Evolutionary conservation across 1,140 invertebrate genomes (phyloP).

Genomic region (Conus betulinus): DNA sequence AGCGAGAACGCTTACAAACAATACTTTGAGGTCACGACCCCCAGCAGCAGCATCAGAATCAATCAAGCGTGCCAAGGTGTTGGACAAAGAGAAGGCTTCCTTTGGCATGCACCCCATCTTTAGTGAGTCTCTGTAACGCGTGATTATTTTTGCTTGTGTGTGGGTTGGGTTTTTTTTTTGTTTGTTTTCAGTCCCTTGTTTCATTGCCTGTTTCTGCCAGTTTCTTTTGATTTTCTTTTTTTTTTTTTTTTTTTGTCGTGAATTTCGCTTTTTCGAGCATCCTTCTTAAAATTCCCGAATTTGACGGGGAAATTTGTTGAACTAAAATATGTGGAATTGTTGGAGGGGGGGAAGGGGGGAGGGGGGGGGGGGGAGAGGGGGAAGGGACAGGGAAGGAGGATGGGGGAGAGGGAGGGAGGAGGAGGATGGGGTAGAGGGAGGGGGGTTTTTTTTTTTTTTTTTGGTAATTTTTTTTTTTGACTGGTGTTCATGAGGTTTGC

Average conservation of each 20-base stretch:
- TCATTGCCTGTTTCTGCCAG: too few relatives aligned
- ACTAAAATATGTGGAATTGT: too few relatives aligned
- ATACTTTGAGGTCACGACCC: conserved; percentile 90
- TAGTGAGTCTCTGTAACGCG: conserved; percentile 57
- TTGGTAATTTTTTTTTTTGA: neutral
- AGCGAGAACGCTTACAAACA: conserved; percentile 93
- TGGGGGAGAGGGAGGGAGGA: too few relatives aligned
- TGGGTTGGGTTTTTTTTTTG: neutral
- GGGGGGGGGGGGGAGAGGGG: too few relatives aligned
- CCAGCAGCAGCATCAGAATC: conserved; percentile 92
- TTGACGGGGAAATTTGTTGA: too few relatives aligned
- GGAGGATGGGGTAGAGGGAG: too few relatives aligned
- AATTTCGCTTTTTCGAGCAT: too few relatives aligned
- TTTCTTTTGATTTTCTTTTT: neutral
- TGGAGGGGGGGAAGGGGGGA: too few relatives aligned
- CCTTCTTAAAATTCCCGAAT: too few relatives aligned
- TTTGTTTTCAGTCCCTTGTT: neutral
- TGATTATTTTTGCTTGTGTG: neutral
- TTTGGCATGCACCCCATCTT: conserved; percentile 82
- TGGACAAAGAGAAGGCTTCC: conserved; percentile 59
- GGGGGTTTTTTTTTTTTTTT: too few relatives aligned
- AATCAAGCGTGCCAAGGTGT: conserved; percentile 86
- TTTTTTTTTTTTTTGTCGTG: too few relatives aligned
- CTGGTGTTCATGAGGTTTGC: neutral
- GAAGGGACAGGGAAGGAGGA: too few relatives aligned